Base-by-base conservation (phyloP, 2,797 vertebrate species). In the Tympanoctomys barrerae region DNA sequence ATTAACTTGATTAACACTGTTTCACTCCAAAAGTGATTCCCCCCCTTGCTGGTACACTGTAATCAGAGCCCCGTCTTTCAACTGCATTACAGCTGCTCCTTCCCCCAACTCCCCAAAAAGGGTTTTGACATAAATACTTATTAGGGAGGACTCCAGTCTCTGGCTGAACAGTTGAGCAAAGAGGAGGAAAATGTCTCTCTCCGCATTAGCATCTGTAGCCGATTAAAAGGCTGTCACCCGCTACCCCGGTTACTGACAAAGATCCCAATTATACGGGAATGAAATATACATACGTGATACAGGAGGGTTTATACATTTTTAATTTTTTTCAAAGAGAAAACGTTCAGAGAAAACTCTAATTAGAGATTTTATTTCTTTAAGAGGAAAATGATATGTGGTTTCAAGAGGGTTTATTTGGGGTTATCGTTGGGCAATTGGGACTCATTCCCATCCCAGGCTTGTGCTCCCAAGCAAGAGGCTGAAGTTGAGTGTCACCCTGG, bases 271-370 rank as follows among this genome's bases (percentile, higher is more conserved):
- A 98, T 95, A 96, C 94, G 75, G 97, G 96, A 96, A 98, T 98
- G 98, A 99, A 98, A 98, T 98, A 98, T 98, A 98, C 98, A 98
- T 98, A 97, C 0, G 46, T 78, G 95, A 94, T 97, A 97, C 97
- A 93, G 97, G 97, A 97, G 91, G 94, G 89, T 95, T 98, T 98
- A 98, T 98, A 94, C 98, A 99, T 98, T 98, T 98, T 98, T 98
- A 98, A 98, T 98, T 97, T 97, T 97, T 98, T 97, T 96, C 97
- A 97, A 97, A 98, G 97, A 92, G 95, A 95, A 96, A 97, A 97
- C 21, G 82, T 96, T 96, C 91, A 70, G 95, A 98, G 97, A 97
- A 98, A 98, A 98, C 97, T 98, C 97, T 98, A 98, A 98, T 98
- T 96, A 98, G 96, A 71, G 85, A 93, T 93, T 98, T 98, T 96